These are phyloP conservation scores for Procavia capensis DNA, from an alignment of 2,113 vertebrate genomes.

Conservation along the genomic window DNA sequence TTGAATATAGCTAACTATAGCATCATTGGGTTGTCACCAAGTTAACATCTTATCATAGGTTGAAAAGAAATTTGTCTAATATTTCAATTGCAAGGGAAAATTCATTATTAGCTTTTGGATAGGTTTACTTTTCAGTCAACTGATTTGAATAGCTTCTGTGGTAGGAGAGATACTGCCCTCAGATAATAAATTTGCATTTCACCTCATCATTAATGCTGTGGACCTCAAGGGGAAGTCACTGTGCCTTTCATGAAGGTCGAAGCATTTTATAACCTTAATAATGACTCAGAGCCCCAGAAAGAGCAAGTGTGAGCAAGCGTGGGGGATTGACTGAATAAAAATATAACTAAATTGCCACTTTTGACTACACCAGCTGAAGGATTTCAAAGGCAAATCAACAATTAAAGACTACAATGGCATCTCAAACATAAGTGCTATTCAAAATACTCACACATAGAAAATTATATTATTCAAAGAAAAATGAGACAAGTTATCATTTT, in stretches of 20 bases:
- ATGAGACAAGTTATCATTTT: not conserved
- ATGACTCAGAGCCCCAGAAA: slow-evolving; percentile 74
- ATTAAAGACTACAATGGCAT: not conserved
- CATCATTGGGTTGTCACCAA: slow-evolving; percentile 47
- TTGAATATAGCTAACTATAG: not conserved
- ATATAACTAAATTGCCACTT: slow-evolving; percentile 73
- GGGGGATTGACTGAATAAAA: slow-evolving; percentile 70
- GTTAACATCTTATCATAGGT: not conserved
- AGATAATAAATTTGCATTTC: slow-evolving; percentile 54
- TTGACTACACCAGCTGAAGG: not conserved
- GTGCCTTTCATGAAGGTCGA: slow-evolving; percentile 76
- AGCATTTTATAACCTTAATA: slow-evolving; percentile 83
- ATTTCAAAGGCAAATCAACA: slow-evolving; percentile 63
- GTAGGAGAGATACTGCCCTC: slow-evolving; percentile 30
- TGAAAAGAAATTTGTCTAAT: slow-evolving; percentile 62
- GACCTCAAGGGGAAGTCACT: slow-evolving; percentile 72
- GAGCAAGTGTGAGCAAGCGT: slow-evolving; percentile 49
- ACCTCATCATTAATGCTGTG: slow-evolving; percentile 72
- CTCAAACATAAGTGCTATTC: slow-evolving; percentile 25
- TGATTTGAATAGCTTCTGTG: slow-evolving; percentile 74
- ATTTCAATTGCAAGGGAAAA: slow-evolving; percentile 63
- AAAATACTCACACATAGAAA: not conserved
- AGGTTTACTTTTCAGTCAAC: slow-evolving; percentile 50
- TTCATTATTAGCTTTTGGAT: slow-evolving; percentile 67
- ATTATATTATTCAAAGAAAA: slow-evolving; percentile 27